Conservation (phyloP, 2,113 vertebrate genomes). For the Pongo abelii region DNA sequence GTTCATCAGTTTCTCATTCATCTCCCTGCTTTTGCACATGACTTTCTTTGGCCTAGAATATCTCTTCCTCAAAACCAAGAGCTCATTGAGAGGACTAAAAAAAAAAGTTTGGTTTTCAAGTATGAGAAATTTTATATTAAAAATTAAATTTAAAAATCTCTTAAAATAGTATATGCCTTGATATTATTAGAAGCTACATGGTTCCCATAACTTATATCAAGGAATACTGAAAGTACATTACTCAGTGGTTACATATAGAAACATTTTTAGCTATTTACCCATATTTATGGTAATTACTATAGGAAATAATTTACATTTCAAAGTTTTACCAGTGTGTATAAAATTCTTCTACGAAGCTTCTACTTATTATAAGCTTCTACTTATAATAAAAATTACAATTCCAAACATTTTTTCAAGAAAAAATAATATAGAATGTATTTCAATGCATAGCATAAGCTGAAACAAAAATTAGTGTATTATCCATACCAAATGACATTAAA, state of each 20-base stretch:
- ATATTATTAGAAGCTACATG: neutral
- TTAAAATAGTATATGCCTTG: neutral
- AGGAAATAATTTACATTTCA: neutral
- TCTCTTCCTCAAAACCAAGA: neutral
- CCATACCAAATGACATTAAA: neutral
- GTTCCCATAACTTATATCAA: neutral
- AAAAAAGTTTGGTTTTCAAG: neutral
- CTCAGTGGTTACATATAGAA: neutral
- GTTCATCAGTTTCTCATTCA: neutral
- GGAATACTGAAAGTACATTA: neutral
- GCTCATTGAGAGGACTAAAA: neutral
- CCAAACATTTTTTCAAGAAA: slow-evolving; percentile 18
- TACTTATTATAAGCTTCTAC: slow-evolving; percentile 6
- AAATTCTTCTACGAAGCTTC: slow-evolving; percentile 11
- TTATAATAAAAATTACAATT: slow-evolving; percentile 34
- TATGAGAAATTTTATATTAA: neutral
- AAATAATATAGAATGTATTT: neutral
- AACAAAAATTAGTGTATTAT: neutral
- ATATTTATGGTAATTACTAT: neutral
- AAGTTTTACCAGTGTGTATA: neutral
- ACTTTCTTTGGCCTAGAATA: neutral
- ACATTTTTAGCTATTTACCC: neutral
- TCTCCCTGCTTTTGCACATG: neutral
- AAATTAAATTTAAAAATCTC: neutral
- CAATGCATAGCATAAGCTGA: neutral